These are phyloP conservation scores for Eleginops maclovinus DNA, from an alignment of 2,113 vertebrate species.

Conservation along the genomic window DNA sequence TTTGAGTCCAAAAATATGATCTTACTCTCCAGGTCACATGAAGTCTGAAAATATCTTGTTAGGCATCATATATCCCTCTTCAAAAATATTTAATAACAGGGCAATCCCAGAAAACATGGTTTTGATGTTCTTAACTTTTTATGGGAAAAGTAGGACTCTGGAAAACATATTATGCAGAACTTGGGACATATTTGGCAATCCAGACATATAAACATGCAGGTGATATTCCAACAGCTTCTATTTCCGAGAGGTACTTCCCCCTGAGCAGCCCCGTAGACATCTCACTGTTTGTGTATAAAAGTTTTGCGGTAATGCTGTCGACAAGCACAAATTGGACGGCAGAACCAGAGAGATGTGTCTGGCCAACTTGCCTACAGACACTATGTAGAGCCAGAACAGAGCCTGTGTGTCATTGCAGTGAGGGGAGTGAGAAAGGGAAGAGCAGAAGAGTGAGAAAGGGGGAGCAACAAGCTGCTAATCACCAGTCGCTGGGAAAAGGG, in stretches of 20 bases:
- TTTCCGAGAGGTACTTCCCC: slow-evolving; percentile 60
- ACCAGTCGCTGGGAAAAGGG: slow-evolving; percentile 32
- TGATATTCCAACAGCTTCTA: slow-evolving; percentile 70
- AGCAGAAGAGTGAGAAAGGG: slow-evolving; percentile 49
- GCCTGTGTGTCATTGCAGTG: slow-evolving; percentile 34
- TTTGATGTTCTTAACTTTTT: background rate
- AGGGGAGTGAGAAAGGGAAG: slow-evolving; percentile 36
- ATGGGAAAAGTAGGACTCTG: slow-evolving; percentile 8
- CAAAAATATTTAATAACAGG: too few species aligned
- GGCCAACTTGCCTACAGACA: slow-evolving; percentile 40
- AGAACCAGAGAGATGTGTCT: slow-evolving; percentile 24
- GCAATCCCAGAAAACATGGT: background rate
- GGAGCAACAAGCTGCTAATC: slow-evolving; percentile 69
- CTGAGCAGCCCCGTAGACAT: slow-evolving; percentile 50
- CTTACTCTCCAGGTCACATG: too few species aligned
- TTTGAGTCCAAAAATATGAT: too few species aligned
- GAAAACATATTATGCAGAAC: background rate
- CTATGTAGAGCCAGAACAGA: slow-evolving; percentile 24
- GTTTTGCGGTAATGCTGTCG: slow-evolving; percentile 65
- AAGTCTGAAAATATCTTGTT: too few species aligned
- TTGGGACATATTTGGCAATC: slow-evolving; percentile 40
- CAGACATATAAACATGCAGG: slow-evolving; percentile 52
- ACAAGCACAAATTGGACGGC: slow-evolving; percentile 47
- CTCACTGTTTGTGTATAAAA: slow-evolving; percentile 75
- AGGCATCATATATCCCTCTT: too few species aligned